Evolutionary conservation across 2,888 invertebrate genomes (phyloP).

Genomic region (Galeopsomyia nigrocyanea): DNA sequence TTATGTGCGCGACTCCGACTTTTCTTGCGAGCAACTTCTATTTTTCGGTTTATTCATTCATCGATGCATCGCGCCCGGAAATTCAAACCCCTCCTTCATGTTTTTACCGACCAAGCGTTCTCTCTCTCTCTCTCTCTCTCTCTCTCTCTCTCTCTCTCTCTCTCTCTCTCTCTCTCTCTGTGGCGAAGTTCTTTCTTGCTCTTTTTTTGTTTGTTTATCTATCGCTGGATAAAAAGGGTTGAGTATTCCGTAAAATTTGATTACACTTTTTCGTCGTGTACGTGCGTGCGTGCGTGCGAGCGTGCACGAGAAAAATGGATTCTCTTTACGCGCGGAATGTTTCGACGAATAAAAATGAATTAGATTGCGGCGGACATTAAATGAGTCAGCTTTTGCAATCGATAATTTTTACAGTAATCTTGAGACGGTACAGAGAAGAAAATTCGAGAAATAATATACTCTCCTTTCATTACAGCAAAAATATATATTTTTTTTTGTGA

Average conservation of each 20-base stretch:
- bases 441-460: no score
- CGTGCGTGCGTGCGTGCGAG: no score
- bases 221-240: not conserved
- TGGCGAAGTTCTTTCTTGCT: slow-evolving; percentile 29
- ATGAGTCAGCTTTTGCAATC: no score
- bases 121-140: no score
- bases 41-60: slow-evolving; percentile 37
- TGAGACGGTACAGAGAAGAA: not conserved
- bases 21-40: not conserved
- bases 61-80: slow-evolving; percentile 16
- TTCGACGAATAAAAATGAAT: no score
- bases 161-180: slow-evolving; percentile 18
- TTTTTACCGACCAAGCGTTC: not conserved
- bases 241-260: not conserved
- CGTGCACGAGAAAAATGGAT: no score
- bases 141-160: slow-evolving; percentile 5
- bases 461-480: no score
- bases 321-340: no score
- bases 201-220: no score
- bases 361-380: no score
- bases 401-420: not conserved
- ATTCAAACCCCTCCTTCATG: not conserved
- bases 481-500: no score
- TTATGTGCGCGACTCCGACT: slow-evolving; percentile 8
- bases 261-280: not conserved